Base-by-base conservation (phyloP, 1,140 invertebrate genomes). In the Bombus soroeensis region DNA sequence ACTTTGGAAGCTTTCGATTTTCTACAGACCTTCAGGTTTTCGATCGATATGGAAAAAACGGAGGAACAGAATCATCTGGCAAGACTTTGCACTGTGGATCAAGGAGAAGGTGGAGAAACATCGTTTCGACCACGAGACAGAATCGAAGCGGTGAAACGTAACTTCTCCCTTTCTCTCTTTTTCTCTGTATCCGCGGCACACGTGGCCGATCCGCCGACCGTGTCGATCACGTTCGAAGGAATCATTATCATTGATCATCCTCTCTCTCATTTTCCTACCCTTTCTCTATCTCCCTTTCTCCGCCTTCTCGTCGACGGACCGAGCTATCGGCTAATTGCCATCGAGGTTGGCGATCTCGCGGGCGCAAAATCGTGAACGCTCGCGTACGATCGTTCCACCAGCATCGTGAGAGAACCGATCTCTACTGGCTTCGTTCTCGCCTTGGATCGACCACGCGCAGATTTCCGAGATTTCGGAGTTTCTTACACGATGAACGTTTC, bases 191-290 rank as follows among this genome's bases (percentile, higher is more conserved):
- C 80, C 72, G 72, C 78, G 90, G 86, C 85, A 93, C 92, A 92
- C 90, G 91, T 93, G 90, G 92, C 83, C 86, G 87, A 83, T 90
- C 84, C 92, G 88, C 87, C 89, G 88, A 82, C 87, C 87, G 91
- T 92, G 92, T 93, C 91, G 92, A 93, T 93, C 92, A 92, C 92
- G 92, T 92, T 93, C 85, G 75, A 86, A 79, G 81, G 90, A 92
- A 91, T 93, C 92, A 93, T 93, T 92, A 93, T 93, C 92, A 91
- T 93, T 92, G 91, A 92, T 93, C 92, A 92, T 90, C 88, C 89
- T 71, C 66, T 75, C 32, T 34, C 47, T 76, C 34, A 28, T 12
- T 77, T 37, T 62, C 53, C 25, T 34, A n/a, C 37, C 39, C 22
- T 59, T 25, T 39, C 32, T 76, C 75, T 12, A 37, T n/a, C 75